These are phyloP conservation scores for Heterodera schachtii DNA, from an alignment of 1,140 invertebrate genomes.

Conservation along the genomic window DNA sequence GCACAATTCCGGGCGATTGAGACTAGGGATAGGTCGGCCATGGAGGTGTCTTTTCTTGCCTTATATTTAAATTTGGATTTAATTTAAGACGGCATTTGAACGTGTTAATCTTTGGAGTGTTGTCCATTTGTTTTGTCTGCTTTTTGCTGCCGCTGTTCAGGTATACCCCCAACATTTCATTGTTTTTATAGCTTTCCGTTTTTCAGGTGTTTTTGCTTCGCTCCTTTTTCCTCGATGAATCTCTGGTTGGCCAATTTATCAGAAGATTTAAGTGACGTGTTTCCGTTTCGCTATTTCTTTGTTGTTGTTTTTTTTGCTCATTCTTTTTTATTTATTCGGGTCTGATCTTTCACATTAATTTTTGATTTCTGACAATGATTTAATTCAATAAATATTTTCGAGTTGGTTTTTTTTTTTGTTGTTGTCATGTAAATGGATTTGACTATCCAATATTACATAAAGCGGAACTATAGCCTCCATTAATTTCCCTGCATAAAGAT, in stretches of 20 bases:
- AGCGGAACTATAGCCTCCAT: no score
- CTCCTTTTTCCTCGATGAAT: constrained; percentile 67
- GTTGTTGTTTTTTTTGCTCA: no score
- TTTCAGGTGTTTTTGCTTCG: constrained; percentile 67
- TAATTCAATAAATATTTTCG: no score
- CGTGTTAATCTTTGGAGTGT: constrained; percentile 67
- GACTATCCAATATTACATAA: no score
- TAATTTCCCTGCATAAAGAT: not conserved
- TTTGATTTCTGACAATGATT: no score
- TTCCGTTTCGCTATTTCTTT: no score
- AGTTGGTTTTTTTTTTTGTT: no score
- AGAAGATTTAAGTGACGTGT: constrained; percentile 32
- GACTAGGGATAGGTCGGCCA: constrained; percentile 65
- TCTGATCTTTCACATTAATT: no score
- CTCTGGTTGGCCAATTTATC: constrained; percentile 50
- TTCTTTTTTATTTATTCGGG: constrained; percentile 2
- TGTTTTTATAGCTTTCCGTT: constrained; percentile 31
- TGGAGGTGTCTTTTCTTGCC: constrained; percentile 50
- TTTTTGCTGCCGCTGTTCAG: constrained; percentile 66
- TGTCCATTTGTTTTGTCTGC: constrained; percentile 66
- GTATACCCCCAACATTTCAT: constrained; percentile 41
- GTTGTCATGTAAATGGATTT: no score
- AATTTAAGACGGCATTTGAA: constrained; percentile 41
- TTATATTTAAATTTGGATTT: constrained; percentile 4
- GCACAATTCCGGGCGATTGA: constrained; percentile 66